Conservation (phyloP, 2,888 invertebrate species). For the Noctua pronuba region DNA sequence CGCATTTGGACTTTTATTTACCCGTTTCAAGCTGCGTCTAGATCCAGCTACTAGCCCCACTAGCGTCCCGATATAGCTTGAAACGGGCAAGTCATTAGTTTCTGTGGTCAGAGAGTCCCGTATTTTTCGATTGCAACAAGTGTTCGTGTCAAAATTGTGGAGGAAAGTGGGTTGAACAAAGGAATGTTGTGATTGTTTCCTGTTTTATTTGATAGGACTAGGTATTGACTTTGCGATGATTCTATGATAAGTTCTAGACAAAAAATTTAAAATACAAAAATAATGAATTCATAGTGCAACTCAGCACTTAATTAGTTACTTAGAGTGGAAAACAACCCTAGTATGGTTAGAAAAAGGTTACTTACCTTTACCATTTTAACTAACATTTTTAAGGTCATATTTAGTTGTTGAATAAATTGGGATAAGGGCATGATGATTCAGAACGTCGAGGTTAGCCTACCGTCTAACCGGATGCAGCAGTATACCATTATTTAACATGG, state of each 20-base stretch:
- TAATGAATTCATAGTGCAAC: no score
- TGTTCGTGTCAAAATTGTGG: slow-evolving; percentile 55
- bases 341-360: no score
- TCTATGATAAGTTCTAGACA: background rate
- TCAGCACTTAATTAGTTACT: no score
- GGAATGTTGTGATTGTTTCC: background rate
- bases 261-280: background rate
- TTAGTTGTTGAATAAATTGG: no score
- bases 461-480: background rate
- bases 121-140: slow-evolving; percentile 60
- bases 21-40: slow-evolving; percentile 30
- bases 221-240: background rate
- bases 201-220: background rate
- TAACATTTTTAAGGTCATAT: no score
- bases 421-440: no score
- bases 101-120: slow-evolving; percentile 48
- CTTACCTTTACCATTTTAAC: background rate
- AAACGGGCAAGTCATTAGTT: slow-evolving; percentile 57
- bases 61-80: slow-evolving; percentile 23
- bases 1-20: slow-evolving; percentile 49
- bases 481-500: background rate
- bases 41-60: slow-evolving; percentile 21
- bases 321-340: no score
- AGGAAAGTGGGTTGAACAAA: background rate
- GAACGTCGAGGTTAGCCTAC: background rate